Evolutionary conservation across 2,797 vertebrate species (phyloP), one percentile per base, ranked within the genome.

Genomic region (Kryptopterus vitreolus): DNA sequence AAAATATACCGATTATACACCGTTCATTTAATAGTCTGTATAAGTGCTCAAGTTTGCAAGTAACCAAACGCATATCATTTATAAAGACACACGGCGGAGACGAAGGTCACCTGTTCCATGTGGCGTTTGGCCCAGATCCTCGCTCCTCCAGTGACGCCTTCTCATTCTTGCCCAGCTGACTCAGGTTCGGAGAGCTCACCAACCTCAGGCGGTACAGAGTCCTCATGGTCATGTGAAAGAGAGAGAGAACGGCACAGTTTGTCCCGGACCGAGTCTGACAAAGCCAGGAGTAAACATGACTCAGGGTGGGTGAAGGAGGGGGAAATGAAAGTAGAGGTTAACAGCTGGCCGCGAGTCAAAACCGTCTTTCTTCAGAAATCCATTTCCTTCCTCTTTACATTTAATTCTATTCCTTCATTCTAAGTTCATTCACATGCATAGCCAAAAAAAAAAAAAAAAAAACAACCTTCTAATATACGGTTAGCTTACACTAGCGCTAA

Each of bases 111-210:
- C 97, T 97, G 96, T 99, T 98, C 97, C 98, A 99, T 91, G 96
- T 98, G 89, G 97, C 97, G 81, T 98, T 99, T 90, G 97, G 96
- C 84, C 97, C 97, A 31, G 96, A 96, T 81, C 96, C 97, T 86
- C 96, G 92, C 89, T 98, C 97, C 87, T 98, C 97, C 50, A 95
- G 94, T 38, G 96, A 93, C 90, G 94, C 90, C 89, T 97, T 95
- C 92, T 99, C 98, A 85, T 95, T 96, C 94, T 96, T 99, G 80
- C 96, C 96, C 91, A 98, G 94, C 88, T 99, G 97, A 87, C 95
- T 98, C 92, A 99, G 96, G 92, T 96, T 98, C 86, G 98, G 97
- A 85, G 97, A 99, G 96, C 97, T 99, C 96, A 99, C 98, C 94
- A 99, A 93, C 96, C 99, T 99, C 91, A 97, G 94, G 94, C 98